These are phyloP conservation scores for Drosophila elegans DNA, from an alignment of 1,140 invertebrate species.

Conservation along the genomic window DNA sequence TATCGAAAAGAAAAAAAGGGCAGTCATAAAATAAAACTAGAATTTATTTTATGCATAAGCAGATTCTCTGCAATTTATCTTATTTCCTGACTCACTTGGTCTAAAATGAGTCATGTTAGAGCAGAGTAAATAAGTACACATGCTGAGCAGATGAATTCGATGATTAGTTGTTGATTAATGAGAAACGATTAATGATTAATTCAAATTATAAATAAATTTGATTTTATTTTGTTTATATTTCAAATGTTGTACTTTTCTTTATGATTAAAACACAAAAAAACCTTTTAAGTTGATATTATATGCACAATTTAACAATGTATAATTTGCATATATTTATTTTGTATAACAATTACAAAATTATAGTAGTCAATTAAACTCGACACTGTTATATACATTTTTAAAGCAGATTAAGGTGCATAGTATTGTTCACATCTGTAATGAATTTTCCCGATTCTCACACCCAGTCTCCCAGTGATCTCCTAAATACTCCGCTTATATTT, in stretches of 20 bases:
- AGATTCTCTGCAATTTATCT: neutral
- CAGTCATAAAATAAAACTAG: neutral
- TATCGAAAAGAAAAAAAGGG: no score
- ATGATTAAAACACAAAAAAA: no score
- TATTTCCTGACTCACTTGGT: neutral
- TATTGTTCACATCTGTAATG: no score
- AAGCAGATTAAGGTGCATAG: no score
- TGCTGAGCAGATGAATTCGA: neutral
- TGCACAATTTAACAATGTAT: no score
- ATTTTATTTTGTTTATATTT: neutral
- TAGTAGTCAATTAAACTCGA: no score
- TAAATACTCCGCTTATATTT: neutral
- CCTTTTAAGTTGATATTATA: no score
- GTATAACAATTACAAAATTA: no score
- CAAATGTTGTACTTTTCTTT: neutral
- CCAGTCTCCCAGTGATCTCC: neutral
- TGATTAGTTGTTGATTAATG: neutral
- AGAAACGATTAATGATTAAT: neutral
- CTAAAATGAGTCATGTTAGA: neutral
- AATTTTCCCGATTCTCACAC: neutral
- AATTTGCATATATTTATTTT: no score
- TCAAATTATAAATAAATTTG: neutral
- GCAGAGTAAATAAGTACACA: constrained; percentile 1
- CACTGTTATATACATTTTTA: no score
- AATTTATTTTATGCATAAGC: constrained; percentile 4